Percentiles rank a stretch among this genome's conserved stretches.
Evolutionary conservation across 1,140 invertebrate species (phyloP).

Genomic region (Galleria mellonella): DNA sequence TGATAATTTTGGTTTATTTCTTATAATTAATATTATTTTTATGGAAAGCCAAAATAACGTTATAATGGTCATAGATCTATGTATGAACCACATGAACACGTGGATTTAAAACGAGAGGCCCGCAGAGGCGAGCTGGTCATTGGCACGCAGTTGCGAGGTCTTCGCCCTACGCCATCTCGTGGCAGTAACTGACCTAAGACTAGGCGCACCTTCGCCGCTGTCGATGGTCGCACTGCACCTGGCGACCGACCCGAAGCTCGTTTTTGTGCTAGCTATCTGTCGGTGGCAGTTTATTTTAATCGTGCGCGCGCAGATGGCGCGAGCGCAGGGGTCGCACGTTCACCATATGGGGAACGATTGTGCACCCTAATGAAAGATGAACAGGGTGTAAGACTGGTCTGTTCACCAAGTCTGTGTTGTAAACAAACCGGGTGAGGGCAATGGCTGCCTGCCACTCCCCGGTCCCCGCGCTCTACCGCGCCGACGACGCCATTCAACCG

Average conservation of each 20-base stretch:
- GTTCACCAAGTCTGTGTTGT: conserved; percentile 41
- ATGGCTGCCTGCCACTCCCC: conserved; percentile 63
- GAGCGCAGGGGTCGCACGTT: conserved; percentile 41
- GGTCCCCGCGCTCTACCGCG: conserved; percentile 51
- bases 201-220: conserved; percentile 38
- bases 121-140: conserved; percentile 37
- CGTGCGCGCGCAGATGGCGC: conserved; percentile 62
- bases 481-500: conserved; percentile 68
- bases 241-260: conserved; percentile 35
- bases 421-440: conserved; percentile 70
- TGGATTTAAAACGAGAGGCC: conserved; percentile 21
- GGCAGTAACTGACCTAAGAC: conserved; percentile 63
- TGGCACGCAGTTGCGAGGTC: conserved; percentile 35
- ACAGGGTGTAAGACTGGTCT: conserved; percentile 34
- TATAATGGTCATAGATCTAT: too few relatives aligned
- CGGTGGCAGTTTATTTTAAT: conserved; percentile 65
- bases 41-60: too few relatives aligned
- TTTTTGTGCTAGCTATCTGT: conserved; percentile 57
- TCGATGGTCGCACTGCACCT: conserved; percentile 55
- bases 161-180: conserved; percentile 27
- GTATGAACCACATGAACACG: too few relatives aligned
- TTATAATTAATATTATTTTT: too few relatives aligned
- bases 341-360: conserved; percentile 16
- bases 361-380: conserved; percentile 35
- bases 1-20: too few relatives aligned